These are phyloP conservation scores for Ormyrus thymus DNA, from an alignment of 2,888 invertebrate genomes.

Conservation along the genomic window DNA sequence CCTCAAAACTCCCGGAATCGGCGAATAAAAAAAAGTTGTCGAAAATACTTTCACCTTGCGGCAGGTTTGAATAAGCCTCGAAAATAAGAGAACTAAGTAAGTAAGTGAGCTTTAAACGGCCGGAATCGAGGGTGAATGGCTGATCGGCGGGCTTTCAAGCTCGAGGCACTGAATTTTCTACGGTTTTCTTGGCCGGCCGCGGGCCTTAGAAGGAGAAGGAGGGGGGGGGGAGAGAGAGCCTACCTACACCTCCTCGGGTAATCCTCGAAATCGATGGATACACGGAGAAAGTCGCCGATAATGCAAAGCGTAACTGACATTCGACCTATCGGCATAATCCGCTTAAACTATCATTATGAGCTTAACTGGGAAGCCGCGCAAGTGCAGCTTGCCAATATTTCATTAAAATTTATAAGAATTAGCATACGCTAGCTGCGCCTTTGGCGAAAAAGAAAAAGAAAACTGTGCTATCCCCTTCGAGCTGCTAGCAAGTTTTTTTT, in stretches of 20 bases:
- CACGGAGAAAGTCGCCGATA: conserved; percentile 58
- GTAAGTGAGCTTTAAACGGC: conserved; percentile 43
- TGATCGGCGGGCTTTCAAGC: conserved; percentile 40
- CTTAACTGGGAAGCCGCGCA: conserved; percentile 68
- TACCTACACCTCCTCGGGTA: conserved; percentile 19
- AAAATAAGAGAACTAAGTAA: too few relatives aligned
- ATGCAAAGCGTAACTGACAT: conserved; percentile 67
- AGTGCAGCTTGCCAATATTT: conserved; percentile 66
- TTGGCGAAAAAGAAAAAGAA: too few relatives aligned
- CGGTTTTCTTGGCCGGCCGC: conserved; percentile 15
- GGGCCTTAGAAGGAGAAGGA: too few relatives aligned
- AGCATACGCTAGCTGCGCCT: conserved; percentile 7
- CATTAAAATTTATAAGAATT: conserved; percentile 66
- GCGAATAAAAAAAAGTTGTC: conserved; percentile 27
- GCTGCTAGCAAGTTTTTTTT: too few relatives aligned
- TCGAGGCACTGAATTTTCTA: conserved; percentile 36
- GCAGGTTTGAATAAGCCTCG: too few relatives aligned
- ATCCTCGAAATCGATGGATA: conserved; percentile 53
- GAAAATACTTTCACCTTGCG: background rate
- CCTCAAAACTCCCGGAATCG: background rate
- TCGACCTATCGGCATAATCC: conserved; percentile 71
- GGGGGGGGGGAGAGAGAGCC: background rate
- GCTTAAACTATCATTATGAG: conserved; percentile 70
- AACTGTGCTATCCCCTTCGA: too few relatives aligned
- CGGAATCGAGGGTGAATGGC: conserved; percentile 39